Evolutionary conservation across 2,797 vertebrate species (phyloP).

Genomic region (Enteromius afrohamiltoni): DNA sequence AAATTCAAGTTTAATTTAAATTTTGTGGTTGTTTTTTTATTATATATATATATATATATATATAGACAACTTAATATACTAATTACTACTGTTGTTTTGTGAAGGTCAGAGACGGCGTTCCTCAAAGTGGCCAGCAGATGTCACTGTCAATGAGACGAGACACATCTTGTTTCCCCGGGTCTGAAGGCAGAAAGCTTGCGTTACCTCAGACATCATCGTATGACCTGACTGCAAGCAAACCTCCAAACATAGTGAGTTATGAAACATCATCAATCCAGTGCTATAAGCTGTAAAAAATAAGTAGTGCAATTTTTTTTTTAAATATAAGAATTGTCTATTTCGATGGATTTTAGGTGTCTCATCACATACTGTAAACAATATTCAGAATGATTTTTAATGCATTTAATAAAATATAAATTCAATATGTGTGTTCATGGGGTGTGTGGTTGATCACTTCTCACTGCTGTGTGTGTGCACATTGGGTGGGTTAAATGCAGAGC

Average conservation of each 20-base stretch:
- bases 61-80: not conserved
- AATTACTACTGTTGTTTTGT: conserved; percentile 7
- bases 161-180: conserved; percentile 62
- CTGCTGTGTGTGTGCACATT: too few relatives aligned
- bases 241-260: conserved; percentile 70
- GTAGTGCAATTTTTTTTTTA: not conserved
- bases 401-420: not conserved
- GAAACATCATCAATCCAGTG: not conserved
- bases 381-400: not conserved
- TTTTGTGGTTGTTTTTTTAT: not conserved
- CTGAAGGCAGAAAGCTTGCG: conserved; percentile 67
- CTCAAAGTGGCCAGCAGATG: conserved; percentile 72
- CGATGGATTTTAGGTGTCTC: not conserved
- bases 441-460: too few relatives aligned
- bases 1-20: not conserved
- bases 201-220: conserved; percentile 67
- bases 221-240: conserved; percentile 68
- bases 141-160: conserved; percentile 73
- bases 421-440: too few relatives aligned
- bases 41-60: not conserved
- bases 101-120: conserved; percentile 60
- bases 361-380: not conserved
- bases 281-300: not conserved
- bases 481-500: too few relatives aligned
- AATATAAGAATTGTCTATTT: not conserved